Base-by-base conservation (phyloP, 2,888 invertebrate genomes). In the Dasysyrphus tricinctus region DNA sequence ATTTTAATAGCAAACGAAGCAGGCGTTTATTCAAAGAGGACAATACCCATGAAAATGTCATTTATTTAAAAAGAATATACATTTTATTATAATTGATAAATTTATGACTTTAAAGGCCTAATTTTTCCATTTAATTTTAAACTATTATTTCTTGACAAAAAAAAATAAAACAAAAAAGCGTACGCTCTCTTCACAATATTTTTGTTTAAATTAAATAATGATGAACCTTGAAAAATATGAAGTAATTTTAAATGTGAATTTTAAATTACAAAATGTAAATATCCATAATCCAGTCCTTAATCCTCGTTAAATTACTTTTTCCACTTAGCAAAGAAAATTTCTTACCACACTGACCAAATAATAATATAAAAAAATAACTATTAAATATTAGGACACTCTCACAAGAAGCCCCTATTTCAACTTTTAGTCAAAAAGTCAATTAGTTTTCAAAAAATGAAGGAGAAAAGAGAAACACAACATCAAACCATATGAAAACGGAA, bases 361-460 rank as follows among this genome's bases (percentile, higher is more conserved):
- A 81, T 70, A 29, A 59, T 59, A 39, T 39, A 14, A 54, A 77
- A 82, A 67, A 24, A 24, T 73, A 61, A 74, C 82, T 56, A 56
- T 74, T 78, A 74, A 61, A 74, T 78, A 61, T 61, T 39, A 51
- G 16, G 16, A 29, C 44, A 49, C 39, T 56, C 34, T 14, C 54
- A 44, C 54, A 44, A 67, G 54, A 49, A 69, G 61, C 24, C 29
- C 79, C 42, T 79, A 83, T 75, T 63, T 70, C 8, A 63, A 63
- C 79, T 75, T 79, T 70, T 63, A 83, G 63, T 63, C 8, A 29
- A 14, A 54, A 44, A 79, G 74, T 75, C 83, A 83, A 75, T 83
- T 79, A 63, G 51, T 75, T 70, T 63, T 63, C 32, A 1, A 4
- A 24, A 51, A 12, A 51, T 24, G 12, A 24, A 12, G 14, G 24